A percentile compares a stretch with the other conserved stretches of the same genome.
Conservation (phyloP, 2,113 vertebrate genomes). For the Amblyornis subalaris region DNA sequence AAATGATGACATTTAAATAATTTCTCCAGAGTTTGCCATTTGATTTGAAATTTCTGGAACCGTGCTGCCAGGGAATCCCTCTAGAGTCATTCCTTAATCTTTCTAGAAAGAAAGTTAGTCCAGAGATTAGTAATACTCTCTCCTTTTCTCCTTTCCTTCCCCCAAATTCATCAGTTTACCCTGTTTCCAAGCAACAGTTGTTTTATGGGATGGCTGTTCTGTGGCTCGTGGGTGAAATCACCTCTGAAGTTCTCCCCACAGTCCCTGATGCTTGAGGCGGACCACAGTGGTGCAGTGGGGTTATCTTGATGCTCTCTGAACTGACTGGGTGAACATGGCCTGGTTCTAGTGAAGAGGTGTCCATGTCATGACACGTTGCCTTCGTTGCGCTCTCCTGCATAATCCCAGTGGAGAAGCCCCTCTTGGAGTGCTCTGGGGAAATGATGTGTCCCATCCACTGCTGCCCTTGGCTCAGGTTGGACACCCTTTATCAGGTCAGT, state of each 20-base stretch:
- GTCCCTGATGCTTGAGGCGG: not conserved
- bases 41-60: not conserved
- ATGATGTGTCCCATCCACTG: not conserved
- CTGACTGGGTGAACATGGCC: not conserved
- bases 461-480: not conserved
- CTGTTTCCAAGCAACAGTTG: not conserved
- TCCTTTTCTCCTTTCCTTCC: not conserved
- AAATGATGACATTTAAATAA: not conserved
- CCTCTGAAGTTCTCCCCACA: not conserved
- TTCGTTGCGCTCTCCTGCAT: rapidly evolving
- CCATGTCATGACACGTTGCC: not conserved
- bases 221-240: not conserved
- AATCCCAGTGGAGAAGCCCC: not conserved
- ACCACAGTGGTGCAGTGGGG: not conserved
- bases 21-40: not conserved
- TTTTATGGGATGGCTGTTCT: not conserved
- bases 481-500: not conserved
- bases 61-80: not conserved
- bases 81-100: not conserved
- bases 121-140: not conserved
- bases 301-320: not conserved
- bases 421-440: not conserved
- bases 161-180: not conserved
- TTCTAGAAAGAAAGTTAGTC: not conserved
- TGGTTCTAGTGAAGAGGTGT: not conserved